Conservation (phyloP, 2,888 invertebrate species). For the Selenia dentaria region DNA sequence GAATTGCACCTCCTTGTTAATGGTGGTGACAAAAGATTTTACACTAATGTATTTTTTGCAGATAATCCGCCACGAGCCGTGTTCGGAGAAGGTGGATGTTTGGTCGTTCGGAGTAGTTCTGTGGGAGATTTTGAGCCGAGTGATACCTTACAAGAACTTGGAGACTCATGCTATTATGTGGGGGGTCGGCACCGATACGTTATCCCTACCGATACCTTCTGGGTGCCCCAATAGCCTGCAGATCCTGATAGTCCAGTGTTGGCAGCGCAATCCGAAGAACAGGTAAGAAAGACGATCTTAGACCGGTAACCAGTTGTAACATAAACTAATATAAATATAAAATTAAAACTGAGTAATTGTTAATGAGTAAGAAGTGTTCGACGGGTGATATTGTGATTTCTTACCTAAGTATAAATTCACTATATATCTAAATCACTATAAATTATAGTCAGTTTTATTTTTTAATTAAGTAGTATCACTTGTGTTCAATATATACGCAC, state of each 20-base stretch:
- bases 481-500: too few relatives aligned
- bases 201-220: conserved; percentile 95
- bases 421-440: too few relatives aligned
- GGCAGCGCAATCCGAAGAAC: conserved; percentile 95
- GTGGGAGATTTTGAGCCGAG: conserved; percentile 98
- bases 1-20: too few relatives aligned
- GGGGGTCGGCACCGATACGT: conserved; percentile 97
- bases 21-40: too few relatives aligned
- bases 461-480: too few relatives aligned
- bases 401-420: too few relatives aligned
- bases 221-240: conserved; percentile 96
- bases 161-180: conserved; percentile 99
- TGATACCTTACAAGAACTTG: conserved; percentile 77
- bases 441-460: too few relatives aligned
- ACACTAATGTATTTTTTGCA: conserved; percentile 1
- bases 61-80: conserved; percentile 97
- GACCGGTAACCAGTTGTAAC: too few relatives aligned
- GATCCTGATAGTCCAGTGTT: conserved; percentile 95
- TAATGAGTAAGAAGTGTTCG: too few relatives aligned
- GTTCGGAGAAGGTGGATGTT: conserved; percentile 98
- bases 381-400: too few relatives aligned
- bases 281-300: conserved; percentile 68
- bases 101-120: conserved; percentile 99
- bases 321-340: too few relatives aligned
- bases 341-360: too few relatives aligned